Evolutionary conservation across 2,888 invertebrate genomes (phyloP).

Genomic region (Hirtodrosophila confusa): DNA sequence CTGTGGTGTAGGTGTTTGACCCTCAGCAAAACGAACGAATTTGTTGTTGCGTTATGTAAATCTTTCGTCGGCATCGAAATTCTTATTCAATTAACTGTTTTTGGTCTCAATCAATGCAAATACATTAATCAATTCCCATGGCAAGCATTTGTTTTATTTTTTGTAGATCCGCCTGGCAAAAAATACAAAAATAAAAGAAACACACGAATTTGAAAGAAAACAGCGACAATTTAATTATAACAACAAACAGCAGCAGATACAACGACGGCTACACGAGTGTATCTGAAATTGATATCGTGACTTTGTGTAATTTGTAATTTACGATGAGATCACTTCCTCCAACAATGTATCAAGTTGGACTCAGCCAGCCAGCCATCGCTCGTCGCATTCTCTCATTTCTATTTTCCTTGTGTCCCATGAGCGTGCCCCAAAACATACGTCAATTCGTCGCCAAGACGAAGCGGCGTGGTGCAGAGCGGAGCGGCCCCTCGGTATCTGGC

Average conservation of each 20-base stretch:
- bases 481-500: constrained; percentile 23
- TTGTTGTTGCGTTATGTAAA: constrained; percentile 63
- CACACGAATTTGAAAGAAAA: constrained; percentile 17
- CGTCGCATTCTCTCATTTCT: constrained; percentile 44
- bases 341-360: constrained; percentile 59
- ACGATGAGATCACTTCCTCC: constrained; percentile 81
- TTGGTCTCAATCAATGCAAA: constrained; percentile 59
- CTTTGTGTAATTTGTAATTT: constrained; percentile 81
- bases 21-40: constrained; percentile 43
- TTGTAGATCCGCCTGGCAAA: constrained; percentile 21
- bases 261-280: constrained; percentile 53
- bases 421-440: constrained; percentile 59
- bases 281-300: constrained; percentile 81
- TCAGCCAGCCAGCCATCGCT: constrained; percentile 24
- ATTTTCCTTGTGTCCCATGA: constrained; percentile 45
- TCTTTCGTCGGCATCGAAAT: constrained; percentile 41
- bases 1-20: constrained; percentile 70
- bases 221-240: constrained; percentile 79
- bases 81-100: constrained; percentile 60
- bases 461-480: constrained; percentile 3
- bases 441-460: constrained; percentile 64
- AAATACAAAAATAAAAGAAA: constrained; percentile 2
- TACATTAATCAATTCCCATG: constrained; percentile 76
- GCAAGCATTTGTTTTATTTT: constrained; percentile 36
- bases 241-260: constrained; percentile 65